Base-by-base conservation (phyloP, 2,888 invertebrate genomes). In the Melipona beecheii region DNA sequence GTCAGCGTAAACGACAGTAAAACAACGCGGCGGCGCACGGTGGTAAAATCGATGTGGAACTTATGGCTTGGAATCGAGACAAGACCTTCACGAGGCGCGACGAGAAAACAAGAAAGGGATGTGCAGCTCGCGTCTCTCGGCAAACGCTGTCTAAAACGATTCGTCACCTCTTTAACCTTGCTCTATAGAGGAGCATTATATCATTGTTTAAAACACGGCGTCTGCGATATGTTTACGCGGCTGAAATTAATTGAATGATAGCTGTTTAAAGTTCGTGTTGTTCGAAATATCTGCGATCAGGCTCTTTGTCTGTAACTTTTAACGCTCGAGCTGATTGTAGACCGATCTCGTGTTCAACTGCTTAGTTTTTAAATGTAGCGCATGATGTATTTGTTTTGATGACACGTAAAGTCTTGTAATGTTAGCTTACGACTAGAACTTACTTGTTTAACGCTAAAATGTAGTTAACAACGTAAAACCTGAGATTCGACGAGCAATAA, bases 1-100 rank as follows among this genome's bases (percentile, higher is more conserved):
- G 84, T 68, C 68, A 72, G 86, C 84, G 92, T 90, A 90, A 91
- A 84, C 91, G 84, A 89, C 91, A 89, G 92, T 91, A 91, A 91
- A 86, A 86, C 84, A 75, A 72, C 72, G 71, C 4, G 73, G 43
- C 43, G 75, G 66, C 72, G 54, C 84, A 84, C 71, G 76, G 56
- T 68, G 58, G 36, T 74, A n/a, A 77, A 75, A 83, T 85, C 74
- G 64, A 85, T 75, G 78, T 69, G 62, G 43, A 31, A 78, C 65
- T 75, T 56, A 43, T 76, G 62, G 64, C 58, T 86, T 73, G 86
- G 78, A 88, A 27, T 68, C 56, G 58, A 54, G 74, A 81, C 75
- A 87, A 88, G 64, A 65, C n/a, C 62, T 58, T 74, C 19, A 6
- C n/a, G 31, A 6, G 31, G 50, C 73, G 15, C 17, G 69, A 71